Base-by-base conservation (phyloP, 2,113 vertebrate genomes). In the Osmerus eperlanus region DNA sequence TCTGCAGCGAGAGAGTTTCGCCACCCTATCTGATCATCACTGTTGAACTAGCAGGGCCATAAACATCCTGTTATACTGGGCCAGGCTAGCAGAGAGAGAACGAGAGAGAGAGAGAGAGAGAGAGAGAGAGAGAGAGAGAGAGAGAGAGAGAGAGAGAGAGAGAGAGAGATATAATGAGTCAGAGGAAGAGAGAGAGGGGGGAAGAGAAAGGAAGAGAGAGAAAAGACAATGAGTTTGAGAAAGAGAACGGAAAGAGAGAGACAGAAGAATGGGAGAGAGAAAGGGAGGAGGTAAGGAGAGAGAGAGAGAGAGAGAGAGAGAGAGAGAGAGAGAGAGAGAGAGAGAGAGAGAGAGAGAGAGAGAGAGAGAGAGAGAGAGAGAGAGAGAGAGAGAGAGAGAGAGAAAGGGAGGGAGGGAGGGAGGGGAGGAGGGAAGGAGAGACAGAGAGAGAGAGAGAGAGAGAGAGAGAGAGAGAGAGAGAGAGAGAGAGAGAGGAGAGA, bases 31-130 rank as follows among this genome's bases (percentile, higher is more conserved):
- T 81, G 86, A 78, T 83, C 77, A 91, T 90, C 89, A 82, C 78
- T 76, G 83, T 80, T 88, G 79, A 77, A 72, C 80, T 85, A 77
- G 4, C 78, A 82, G 85, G 87, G 84, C 87, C 84, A 83, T 86
- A 88, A 90, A 92, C 91, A 90, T 92, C 91, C 91, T 92, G 91
- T 92, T 88, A 84, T 63, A 77, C 62, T 32, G 65, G 28, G 28
- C 54, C 15, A 55, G 25, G n/a, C n/a, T 16, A n/a, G 67, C 62
- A 36, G 71, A 29, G 23, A 13, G 29, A 63, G 52, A 5, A 25
- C 58, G 55, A 29, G 8, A 2, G 67, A 23, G 32, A 19, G 53
- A 14, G 68, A 13, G 23, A 16, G 76, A 74, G 83, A 70, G 78
- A 78, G 81, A 47, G 69, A 66, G 78, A 72, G 4, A 19, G 19